Evolutionary conservation across 1,140 invertebrate genomes (phyloP), one percentile per base, ranked within the genome.

Genomic region (Drosophila sturtevanti): DNA sequence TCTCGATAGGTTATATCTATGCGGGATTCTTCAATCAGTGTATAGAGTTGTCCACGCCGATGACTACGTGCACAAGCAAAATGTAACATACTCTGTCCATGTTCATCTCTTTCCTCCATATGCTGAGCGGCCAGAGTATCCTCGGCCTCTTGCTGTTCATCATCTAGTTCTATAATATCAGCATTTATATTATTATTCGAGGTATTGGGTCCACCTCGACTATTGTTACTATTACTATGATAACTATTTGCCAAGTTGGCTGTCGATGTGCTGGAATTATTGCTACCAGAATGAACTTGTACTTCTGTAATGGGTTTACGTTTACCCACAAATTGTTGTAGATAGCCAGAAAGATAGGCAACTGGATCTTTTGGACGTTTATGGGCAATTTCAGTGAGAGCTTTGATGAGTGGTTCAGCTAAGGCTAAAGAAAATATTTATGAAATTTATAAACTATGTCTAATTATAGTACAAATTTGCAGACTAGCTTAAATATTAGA

Each of bases 1-100:
- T 98, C 97, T 51, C 97, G 93, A 72, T 94, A 95, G 0, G 94
- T 96, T 35, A 98, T 92, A 84, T 96, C 97, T 12, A 96, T 94
- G 70, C 95, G 95, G 0, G 95, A 94, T 82, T 97, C 96, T 81
- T 96, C 93, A 0, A 98, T 93, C 2, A 97, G 91, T 65, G 96
- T 95, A 81, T 95, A 95, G 5, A 97, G 92, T 0, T 95, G 95
- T 63, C 96, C 95, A 34, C 95, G 93, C 0, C 95, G 94, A 90
- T 97, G 96, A 0, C 95, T 94, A 16, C 96, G 93, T 0, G 95
- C 94, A 0, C 96, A 96, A 1, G 97, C 96, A 92, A 97, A 97
- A 91, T 98, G 97, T n/a, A 98, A 91, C 93, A 97, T 95, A 51
- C 95, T 97, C 90, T 97, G 96, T 0, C 97, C 97, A 73, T 97